phyloP scores from a whole-genome alignment of 2,797 vertebrate species.

The Danio kyathit region DNA sequence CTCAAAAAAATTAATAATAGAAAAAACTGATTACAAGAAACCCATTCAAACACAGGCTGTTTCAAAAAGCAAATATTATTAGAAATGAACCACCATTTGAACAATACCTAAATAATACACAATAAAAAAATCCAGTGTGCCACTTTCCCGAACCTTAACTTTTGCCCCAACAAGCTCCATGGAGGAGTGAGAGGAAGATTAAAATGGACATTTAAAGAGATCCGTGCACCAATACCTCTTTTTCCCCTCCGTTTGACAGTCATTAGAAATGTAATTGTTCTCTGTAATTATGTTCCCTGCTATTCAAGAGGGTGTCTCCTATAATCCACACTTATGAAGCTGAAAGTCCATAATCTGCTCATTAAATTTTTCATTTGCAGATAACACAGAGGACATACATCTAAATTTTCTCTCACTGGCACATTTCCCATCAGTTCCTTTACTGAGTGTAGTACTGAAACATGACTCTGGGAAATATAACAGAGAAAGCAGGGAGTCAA shows the following conservation, averaged over 20 bases:
- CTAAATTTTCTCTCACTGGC: slow-evolving; percentile 20
- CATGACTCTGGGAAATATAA: slow-evolving; percentile 16
- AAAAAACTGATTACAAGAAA: no score
- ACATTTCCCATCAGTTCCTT: slow-evolving; percentile 1
- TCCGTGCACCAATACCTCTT: background rate
- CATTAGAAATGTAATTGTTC: slow-evolving; percentile 51
- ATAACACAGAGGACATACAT: slow-evolving; percentile 40
- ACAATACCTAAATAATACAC: background rate
- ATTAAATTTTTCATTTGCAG: slow-evolving; percentile 46
- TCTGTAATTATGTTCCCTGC: slow-evolving; percentile 31
- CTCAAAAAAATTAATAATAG: no score
- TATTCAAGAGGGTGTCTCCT: slow-evolving; percentile 32
- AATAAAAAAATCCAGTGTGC: background rate
- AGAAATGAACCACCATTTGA: background rate
- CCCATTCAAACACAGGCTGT: background rate
- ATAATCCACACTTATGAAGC: slow-evolving; percentile 39
- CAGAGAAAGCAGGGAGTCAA: background rate
- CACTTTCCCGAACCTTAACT: background rate
- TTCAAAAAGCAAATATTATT: background rate
- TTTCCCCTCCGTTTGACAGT: slow-evolving; percentile 3
- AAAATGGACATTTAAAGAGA: slow-evolving; percentile 15
- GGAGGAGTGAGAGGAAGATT: background rate
- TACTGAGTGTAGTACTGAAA: background rate
- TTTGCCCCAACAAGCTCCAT: background rate
- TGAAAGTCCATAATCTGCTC: slow-evolving; percentile 50